A percentile compares a stretch with the other conserved stretches of the same genome.
Conservation (phyloP, 2,888 invertebrate species). For the Callosobruchus maculatus region DNA sequence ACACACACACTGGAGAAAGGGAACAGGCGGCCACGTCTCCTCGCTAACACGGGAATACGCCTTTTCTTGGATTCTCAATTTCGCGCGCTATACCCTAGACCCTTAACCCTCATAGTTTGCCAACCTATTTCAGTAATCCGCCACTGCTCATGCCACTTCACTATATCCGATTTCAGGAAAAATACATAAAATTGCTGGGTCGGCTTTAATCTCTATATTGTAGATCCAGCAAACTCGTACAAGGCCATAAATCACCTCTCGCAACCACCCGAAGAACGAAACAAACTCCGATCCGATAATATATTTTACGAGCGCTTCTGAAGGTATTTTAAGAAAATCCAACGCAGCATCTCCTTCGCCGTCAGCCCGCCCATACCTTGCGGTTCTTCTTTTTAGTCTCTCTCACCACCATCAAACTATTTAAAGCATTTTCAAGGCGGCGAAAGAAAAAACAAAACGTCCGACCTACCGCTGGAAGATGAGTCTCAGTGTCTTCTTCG, state of each 20-base stretch:
- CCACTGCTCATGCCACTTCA: not conserved
- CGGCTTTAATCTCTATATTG: too few relatives aligned
- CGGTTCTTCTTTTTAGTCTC: not conserved
- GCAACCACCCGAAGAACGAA: not conserved
- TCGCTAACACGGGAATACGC: too few relatives aligned
- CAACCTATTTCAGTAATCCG: too few relatives aligned
- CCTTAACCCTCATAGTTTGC: too few relatives aligned
- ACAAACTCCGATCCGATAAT: not conserved
- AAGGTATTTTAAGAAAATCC: not conserved
- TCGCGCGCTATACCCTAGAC: too few relatives aligned
- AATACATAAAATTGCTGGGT: too few relatives aligned
- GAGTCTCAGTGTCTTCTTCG: not conserved
- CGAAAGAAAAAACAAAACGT: not conserved
- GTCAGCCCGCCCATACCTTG: not conserved
- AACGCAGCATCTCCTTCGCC: not conserved
- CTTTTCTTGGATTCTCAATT: too few relatives aligned
- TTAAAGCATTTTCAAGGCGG: not conserved
- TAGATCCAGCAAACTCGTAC: too few relatives aligned
- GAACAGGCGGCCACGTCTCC: too few relatives aligned
- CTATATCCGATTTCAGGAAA: not conserved
- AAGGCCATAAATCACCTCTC: not conserved
- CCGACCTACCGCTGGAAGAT: not conserved
- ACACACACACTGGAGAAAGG: too few relatives aligned
- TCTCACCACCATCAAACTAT: not conserved
- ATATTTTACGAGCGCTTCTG: not conserved